Conservation (phyloP, 2,113 vertebrate species). For the Hydrolagus affinis region DNA sequence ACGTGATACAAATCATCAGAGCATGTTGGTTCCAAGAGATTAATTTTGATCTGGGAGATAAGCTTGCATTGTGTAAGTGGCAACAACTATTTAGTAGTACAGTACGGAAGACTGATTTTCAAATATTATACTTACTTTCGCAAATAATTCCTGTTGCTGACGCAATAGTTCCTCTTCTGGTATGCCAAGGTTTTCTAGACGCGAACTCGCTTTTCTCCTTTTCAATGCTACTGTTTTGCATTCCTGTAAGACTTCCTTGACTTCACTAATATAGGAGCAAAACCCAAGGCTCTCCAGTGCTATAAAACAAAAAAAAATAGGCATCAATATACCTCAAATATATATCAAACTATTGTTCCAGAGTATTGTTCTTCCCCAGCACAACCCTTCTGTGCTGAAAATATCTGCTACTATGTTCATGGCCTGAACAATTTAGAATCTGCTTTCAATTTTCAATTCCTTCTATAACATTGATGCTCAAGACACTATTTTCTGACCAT, state of each 20-base stretch:
- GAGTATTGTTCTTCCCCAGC: no score
- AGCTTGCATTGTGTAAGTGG: background rate
- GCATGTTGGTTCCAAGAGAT: no score
- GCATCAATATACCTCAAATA: background rate
- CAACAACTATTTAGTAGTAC: background rate
- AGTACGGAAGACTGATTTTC: background rate
- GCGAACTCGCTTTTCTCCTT: conserved; percentile 91
- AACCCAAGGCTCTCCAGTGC: conserved; percentile 97
- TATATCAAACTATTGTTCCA: background rate
- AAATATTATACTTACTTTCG: conserved; percentile 72
- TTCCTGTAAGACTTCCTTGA: conserved; percentile 97
- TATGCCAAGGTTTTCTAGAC: conserved; percentile 95
- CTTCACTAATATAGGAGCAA: conserved; percentile 92
- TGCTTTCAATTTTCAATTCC: background rate
- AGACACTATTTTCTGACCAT: background rate
- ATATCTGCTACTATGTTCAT: background rate
- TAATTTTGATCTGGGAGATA: background rate
- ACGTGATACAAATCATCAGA: no score
- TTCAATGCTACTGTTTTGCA: conserved; percentile 98
- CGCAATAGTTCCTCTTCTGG: conserved; percentile 93
- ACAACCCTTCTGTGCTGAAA: background rate
- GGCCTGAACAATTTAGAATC: background rate
- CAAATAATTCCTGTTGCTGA: conserved; percentile 95
- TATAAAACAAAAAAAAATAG: conserved; percentile 43
- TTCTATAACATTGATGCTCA: background rate